These are phyloP conservation scores for Euzophera pinguis DNA, from an alignment of 2,888 invertebrate species.

Conservation along the genomic window DNA sequence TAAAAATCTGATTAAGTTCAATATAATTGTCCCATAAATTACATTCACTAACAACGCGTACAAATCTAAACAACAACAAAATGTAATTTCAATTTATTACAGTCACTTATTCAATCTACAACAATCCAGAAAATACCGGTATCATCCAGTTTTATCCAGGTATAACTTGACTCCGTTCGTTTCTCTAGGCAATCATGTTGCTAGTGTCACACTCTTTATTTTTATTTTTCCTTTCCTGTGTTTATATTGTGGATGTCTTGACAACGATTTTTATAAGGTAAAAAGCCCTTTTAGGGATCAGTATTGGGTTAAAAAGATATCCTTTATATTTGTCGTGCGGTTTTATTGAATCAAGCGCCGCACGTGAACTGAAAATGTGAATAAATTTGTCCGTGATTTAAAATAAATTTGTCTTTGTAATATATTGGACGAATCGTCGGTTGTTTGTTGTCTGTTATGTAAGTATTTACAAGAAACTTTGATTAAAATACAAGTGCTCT, in stretches of 20 bases:
- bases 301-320: constrained; percentile 12
- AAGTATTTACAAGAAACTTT: too few species aligned
- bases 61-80: not conserved
- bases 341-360: constrained; percentile 5
- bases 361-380: constrained; percentile 6
- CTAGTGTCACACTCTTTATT: constrained; percentile 15
- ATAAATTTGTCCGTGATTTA: constrained; percentile 6
- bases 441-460: too few species aligned
- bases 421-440: too few species aligned
- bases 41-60: not conserved
- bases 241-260: constrained; percentile 16
- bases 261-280: constrained; percentile 20
- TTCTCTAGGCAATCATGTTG: constrained; percentile 13
- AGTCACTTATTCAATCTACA: constrained; percentile 1
- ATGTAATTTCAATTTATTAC: constrained; percentile 8
- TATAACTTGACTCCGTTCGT: constrained; percentile 12
- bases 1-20: too few species aligned
- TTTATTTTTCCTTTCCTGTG: constrained; percentile 15
- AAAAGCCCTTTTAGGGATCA: constrained; percentile 14
- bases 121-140: constrained; percentile 7
- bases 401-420: not conserved
- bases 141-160: constrained; percentile 9
- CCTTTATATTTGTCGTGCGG: constrained; percentile 10
- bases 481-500: too few species aligned
- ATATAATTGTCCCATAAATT: too few species aligned